Evolutionary conservation across 2,113 vertebrate species (phyloP).

Genomic region (Aptenodytes patagonicus): DNA sequence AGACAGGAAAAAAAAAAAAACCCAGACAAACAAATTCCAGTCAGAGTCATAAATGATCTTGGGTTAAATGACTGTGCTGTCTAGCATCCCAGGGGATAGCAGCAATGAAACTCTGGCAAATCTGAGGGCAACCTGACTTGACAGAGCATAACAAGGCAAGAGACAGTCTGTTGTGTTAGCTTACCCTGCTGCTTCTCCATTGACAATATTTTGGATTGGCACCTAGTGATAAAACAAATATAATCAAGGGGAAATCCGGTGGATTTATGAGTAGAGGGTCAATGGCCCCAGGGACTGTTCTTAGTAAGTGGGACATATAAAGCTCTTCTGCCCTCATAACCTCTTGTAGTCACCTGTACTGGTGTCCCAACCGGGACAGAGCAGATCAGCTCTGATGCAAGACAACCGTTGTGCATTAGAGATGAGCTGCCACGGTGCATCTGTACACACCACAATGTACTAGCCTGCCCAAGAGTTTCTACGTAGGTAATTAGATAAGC

Average conservation of each 20-base stretch:
- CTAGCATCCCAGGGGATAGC: background rate
- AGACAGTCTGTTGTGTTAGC: background rate
- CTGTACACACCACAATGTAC: background rate
- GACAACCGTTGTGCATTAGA: background rate
- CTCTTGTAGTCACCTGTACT: accelerated
- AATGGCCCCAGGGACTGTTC: background rate
- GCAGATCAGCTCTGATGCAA: background rate
- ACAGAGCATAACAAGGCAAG: background rate
- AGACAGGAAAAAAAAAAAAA: background rate
- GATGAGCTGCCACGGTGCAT: background rate
- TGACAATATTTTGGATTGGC: background rate
- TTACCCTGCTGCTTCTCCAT: background rate
- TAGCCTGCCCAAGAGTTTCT: background rate
- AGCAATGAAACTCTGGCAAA: slow-evolving; percentile 11
- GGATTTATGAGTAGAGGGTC: background rate
- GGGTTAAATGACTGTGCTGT: background rate
- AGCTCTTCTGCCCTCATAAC: background rate
- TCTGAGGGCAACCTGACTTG: background rate
- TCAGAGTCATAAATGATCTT: background rate
- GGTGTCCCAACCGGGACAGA: background rate
- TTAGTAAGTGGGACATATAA: background rate
- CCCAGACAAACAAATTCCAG: background rate
- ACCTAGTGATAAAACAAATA: background rate
- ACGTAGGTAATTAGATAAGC: background rate
- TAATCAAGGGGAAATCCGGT: background rate